Evolutionary conservation across 2,113 vertebrate species (phyloP).

Genomic region (Pseudolaguvia tuberculata): DNA sequence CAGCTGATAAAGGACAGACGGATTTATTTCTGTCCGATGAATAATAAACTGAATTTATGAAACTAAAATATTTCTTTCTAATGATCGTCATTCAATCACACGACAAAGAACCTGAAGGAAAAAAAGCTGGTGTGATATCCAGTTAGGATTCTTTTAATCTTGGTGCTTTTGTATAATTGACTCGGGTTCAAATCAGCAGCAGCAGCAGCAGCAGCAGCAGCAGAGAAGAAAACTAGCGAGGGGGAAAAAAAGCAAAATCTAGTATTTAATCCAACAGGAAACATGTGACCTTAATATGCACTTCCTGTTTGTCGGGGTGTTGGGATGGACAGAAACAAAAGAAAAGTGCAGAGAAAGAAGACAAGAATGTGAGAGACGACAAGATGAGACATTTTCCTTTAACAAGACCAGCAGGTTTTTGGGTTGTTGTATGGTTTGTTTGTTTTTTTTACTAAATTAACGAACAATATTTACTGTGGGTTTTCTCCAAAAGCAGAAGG

Average conservation of each 20-base stretch:
- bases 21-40: too few relatives aligned
- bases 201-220: constrained; percentile 6
- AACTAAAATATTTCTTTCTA: too few relatives aligned
- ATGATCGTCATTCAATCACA: not conserved
- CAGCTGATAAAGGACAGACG: too few relatives aligned
- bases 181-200: constrained; percentile 13
- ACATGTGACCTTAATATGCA: constrained; percentile 42
- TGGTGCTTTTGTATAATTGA: not conserved
- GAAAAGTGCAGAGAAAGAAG: constrained; percentile 14
- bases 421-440: constrained; percentile 16
- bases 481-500: constrained; percentile 58
- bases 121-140: not conserved
- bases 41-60: too few relatives aligned
- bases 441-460: constrained; percentile 24
- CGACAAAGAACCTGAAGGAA: not conserved
- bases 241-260: constrained; percentile 11
- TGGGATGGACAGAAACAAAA: constrained; percentile 21
- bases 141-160: not conserved
- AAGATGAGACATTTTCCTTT: constrained; percentile 30
- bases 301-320: constrained; percentile 36
- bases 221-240: not conserved
- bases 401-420: constrained; percentile 41
- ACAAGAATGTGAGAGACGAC: constrained; percentile 17
- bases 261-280: constrained; percentile 21
- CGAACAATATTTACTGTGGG: constrained; percentile 37